Evolutionary conservation across 1,140 invertebrate species (phyloP).

Genomic region (Physella acuta): DNA sequence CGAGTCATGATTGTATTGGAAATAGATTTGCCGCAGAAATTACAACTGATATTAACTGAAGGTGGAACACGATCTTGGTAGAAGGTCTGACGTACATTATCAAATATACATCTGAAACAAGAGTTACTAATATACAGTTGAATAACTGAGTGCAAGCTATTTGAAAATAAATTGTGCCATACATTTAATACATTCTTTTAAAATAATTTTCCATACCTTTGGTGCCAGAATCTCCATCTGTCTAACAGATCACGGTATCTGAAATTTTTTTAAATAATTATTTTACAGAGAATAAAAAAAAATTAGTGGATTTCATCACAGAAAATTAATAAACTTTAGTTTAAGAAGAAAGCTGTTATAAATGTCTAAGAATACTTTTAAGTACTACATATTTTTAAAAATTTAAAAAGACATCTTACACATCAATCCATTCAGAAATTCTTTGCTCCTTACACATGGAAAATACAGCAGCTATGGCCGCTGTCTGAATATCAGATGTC

Average conservation of each 20-base stretch:
- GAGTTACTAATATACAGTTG: no score
- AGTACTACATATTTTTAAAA: not conserved
- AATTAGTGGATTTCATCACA: no score
- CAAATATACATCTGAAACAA: slow-evolving; percentile 72
- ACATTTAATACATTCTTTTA: no score
- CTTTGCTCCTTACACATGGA: slow-evolving; percentile 65
- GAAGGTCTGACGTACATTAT: slow-evolving; percentile 71
- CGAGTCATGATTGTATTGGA: slow-evolving; percentile 40
- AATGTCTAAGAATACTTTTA: not conserved
- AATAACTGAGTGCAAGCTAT: no score
- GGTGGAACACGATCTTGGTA: slow-evolving; percentile 68
- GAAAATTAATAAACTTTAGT: no score
- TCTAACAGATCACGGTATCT: slow-evolving; percentile 67
- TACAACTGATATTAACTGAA: slow-evolving; percentile 87
- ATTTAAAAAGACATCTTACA: slow-evolving; percentile 33
- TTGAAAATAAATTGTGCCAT: no score
- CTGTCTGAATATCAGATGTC: slow-evolving; percentile 91
- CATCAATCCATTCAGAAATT: slow-evolving; percentile 45
- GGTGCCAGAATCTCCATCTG: slow-evolving; percentile 79
- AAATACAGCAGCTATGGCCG: slow-evolving; percentile 77
- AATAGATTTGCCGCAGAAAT: slow-evolving; percentile 93
- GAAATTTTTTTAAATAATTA: no score
- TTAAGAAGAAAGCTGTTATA: no score
- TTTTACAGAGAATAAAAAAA: no score
- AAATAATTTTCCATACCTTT: slow-evolving; percentile 62